Percentiles rank a stretch among this genome's conserved stretches.
These are phyloP conservation scores for Ochotona curzoniae DNA, from an alignment of 2,113 vertebrate species.

Conservation along the genomic window DNA sequence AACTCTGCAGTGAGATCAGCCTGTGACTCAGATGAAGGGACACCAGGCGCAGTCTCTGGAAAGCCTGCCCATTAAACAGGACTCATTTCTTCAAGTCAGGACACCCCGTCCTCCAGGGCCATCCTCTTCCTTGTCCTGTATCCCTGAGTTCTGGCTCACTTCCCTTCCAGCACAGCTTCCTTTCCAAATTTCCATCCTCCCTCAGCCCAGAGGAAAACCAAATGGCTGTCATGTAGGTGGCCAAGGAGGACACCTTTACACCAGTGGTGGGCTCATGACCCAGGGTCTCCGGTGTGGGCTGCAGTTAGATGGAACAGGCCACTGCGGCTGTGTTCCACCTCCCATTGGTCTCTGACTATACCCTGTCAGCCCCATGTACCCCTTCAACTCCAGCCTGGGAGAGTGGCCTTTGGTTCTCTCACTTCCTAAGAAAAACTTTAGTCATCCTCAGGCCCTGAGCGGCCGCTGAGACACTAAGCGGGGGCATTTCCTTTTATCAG, in stretches of 20 bases:
- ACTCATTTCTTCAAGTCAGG: neutral
- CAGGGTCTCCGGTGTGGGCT: slow-evolving; percentile 11
- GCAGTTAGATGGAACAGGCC: neutral
- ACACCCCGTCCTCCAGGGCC: neutral
- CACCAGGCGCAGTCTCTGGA: slow-evolving; percentile 20
- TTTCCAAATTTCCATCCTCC: neutral
- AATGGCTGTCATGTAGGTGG: neutral
- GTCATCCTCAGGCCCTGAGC: slow-evolving; percentile 24
- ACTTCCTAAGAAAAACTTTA: slow-evolving; percentile 50
- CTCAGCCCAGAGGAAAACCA: neutral
- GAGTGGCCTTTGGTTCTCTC: slow-evolving; percentile 18
- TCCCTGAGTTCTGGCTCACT: neutral
- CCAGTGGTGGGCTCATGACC: neutral
- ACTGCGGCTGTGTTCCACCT: neutral
- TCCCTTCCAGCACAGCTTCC: neutral
- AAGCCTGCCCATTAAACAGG: slow-evolving; percentile 1
- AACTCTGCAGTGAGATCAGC: slow-evolving; percentile 17
- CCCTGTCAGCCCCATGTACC: neutral
- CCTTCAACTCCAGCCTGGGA: slow-evolving; percentile 25
- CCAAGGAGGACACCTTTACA: neutral
- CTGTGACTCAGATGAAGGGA: slow-evolving; percentile 30
- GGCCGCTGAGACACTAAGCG: neutral
- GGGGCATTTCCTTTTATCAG: slow-evolving; percentile 45
- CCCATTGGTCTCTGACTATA: neutral
- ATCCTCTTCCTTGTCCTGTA: neutral